Conservation (phyloP, 2,797 vertebrate species). For the Ctenosaura bakeri region DNA sequence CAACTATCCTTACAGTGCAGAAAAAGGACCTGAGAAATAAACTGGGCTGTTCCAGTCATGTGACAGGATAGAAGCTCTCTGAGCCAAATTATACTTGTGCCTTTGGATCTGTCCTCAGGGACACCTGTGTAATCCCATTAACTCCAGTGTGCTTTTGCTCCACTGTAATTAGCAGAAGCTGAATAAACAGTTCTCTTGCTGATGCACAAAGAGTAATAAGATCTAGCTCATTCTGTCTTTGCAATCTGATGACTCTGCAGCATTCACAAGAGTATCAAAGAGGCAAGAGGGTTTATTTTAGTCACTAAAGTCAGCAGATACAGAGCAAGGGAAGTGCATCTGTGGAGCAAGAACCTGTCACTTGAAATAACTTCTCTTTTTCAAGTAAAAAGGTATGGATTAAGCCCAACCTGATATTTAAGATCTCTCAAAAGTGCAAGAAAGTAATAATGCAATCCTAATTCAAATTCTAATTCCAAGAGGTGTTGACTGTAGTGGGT, state of each 20-base stretch:
- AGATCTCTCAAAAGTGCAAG: slow-evolving; percentile 24
- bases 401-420: neutral
- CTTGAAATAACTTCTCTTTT: neutral
- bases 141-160: neutral
- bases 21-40: neutral
- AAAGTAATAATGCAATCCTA: neutral
- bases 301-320: slow-evolving; percentile 48
- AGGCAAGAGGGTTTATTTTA: slow-evolving; percentile 24
- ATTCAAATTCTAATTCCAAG: no score
- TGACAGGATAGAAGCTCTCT: neutral
- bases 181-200: slow-evolving; percentile 17
- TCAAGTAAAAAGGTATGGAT: neutral
- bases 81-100: slow-evolving; percentile 10
- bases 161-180: slow-evolving; percentile 24
- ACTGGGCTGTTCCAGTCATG: neutral
- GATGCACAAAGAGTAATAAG: slow-evolving; percentile 16
- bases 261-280: slow-evolving; percentile 42
- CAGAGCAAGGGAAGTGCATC: slow-evolving; percentile 18
- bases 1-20: neutral
- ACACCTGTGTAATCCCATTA: slow-evolving; percentile 20
- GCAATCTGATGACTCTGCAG: slow-evolving; percentile 15
- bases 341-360: neutral
- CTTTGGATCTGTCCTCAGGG: neutral
- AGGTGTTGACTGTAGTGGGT: no score
- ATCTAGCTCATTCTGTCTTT: slow-evolving; percentile 13